Base-by-base conservation (phyloP, 2,113 vertebrate genomes). In the Albula glossodonta region DNA sequence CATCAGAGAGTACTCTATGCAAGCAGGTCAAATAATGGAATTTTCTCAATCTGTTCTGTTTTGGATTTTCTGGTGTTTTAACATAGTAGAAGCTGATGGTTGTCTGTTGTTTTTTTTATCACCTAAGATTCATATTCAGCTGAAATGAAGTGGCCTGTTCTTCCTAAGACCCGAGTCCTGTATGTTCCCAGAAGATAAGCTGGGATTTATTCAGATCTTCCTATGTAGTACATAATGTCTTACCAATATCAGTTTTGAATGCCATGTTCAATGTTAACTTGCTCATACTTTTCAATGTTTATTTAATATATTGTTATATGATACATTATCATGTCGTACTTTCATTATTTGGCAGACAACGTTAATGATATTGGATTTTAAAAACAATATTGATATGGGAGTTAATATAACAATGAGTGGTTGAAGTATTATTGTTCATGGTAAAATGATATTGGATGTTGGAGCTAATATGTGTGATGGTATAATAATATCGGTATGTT, bases 81-180 rank as follows among this genome's bases (percentile, higher is more conserved):
- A 19, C 49, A 10, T 5, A 63, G 31, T 3, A 41, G 8, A 77
- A 53, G 4, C 51, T 77, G 50, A 19, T 52, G 22, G 6, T 48
- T 78, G 13, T 84, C 22, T n/a, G 25, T 66, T 31, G 51, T 83
- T 84, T 6, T 84, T 6, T 80, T 48, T 50, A 80, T 83, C 22
- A 49, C 48, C 19, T 84, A 25, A 25, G 15, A 52, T 52, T 84
- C 51, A 78, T 84, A 78, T 52, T n/a, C 63, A 15, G n/a, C 49
- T 83, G 5, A 41, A 78, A 19, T 12, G n/a, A n/a, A 48, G 41
- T 17, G 31, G 12, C 53, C 4, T 6, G 9, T 10, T 4, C 2
- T n/a, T 22, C 15, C 25, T 15, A 41, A n/a, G 5, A 17, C 11
- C 50, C 13, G 17, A 31, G 63, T n/a, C 5, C 22, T 22, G 31